Evolutionary conservation across 2,113 vertebrate genomes (phyloP), one percentile per base, ranked within the genome.

Genomic region (Anguilla japonica): DNA sequence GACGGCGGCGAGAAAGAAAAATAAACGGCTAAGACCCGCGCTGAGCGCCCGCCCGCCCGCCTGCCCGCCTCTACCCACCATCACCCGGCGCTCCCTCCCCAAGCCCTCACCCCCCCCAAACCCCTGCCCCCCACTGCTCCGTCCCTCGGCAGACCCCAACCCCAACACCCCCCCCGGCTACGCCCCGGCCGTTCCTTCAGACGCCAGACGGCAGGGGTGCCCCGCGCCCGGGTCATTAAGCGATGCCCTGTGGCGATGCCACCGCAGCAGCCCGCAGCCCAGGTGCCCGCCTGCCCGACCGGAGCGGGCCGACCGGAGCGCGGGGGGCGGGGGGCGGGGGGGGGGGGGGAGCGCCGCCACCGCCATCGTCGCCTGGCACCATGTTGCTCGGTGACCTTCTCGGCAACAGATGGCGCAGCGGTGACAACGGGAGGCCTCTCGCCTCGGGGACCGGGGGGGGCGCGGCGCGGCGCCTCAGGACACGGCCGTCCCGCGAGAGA

Each of bases 341-440:
- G 56, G 81, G 34, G 34, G 34, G 34, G 34, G 1, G 34, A 34
- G 34, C n/a, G n/a, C n/a, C n/a, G n/a, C 34, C 34, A 1, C 34
- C 89, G 88, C 91, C 89, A 89, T 89, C 85, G 89, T 83, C 56
- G 29, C 86, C 40, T 43, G 56, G 71, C 84, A 29, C 39, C 26
- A 82, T 87, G 88, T 82, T 84, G 83, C 87, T 29, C 67, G 87
- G 89, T 92, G 89, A 92, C 92, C 92, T 91, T 92, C 89, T 90
- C 89, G 9, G 82, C 81, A 89, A 79, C 91, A 92, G 92, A 92
- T 91, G 92, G 92, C 87, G 90, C 85, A 85, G 89, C 88, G 91
- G 90, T 89, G 85, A 89, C 85, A 89, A 89, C 87, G 50, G n/a
- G 57, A 53, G 88, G 81, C 87, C 87, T 87, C 88, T 88, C 89